Base-by-base conservation (phyloP, 2,797 vertebrate genomes). In the Dallia pectoralis region DNA sequence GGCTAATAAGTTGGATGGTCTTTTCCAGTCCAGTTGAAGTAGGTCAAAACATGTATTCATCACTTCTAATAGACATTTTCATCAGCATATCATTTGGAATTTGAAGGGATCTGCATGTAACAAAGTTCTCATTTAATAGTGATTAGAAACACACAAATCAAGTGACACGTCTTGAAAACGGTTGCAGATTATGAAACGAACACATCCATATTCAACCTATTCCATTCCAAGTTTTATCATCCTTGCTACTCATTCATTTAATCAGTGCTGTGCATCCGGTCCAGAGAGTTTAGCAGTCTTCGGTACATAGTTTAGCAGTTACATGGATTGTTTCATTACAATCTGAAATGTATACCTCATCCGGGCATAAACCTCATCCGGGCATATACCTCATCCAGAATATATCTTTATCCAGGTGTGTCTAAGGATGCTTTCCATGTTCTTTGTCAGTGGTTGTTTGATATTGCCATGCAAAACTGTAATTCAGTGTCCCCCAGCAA, bases 381-480 rank as follows among this genome's bases (percentile, higher is more conserved):
- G n/a, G n/a, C n/a, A n/a, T n/a, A n/a, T n/a, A n/a, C n/a, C n/a
- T n/a, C n/a, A n/a, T n/a, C n/a, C n/a, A n/a, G 69, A 44, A 69
- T 25, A 8, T 59, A 61, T n/a, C 53, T 77, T 70, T 81, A 79
- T 80, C 77, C 69, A 49, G 74, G 56, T 77, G 29, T 53, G 56
- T 22, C 0, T 8, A 22, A 15, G 49, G n/a, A 7, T 53, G 49
- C 49, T 53, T 53, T 81, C 62, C 51, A 56, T 64, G 70, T 70
- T 71, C 67, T 85, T 89, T 90, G 85, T 87, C 72, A 81, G 74
- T 32, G 76, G 11, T 65, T 79, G 74, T 84, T 69, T 79, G 76
- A 84, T 79, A 82, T 87, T 90, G 85, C 89, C 62, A 87, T 89
- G 82, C 69, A 87, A 84, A 87, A 83, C 77, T 44, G 71, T 84